Conservation (phyloP, 92 coral and sea anemone genomes). For the Metridium senile region DNA sequence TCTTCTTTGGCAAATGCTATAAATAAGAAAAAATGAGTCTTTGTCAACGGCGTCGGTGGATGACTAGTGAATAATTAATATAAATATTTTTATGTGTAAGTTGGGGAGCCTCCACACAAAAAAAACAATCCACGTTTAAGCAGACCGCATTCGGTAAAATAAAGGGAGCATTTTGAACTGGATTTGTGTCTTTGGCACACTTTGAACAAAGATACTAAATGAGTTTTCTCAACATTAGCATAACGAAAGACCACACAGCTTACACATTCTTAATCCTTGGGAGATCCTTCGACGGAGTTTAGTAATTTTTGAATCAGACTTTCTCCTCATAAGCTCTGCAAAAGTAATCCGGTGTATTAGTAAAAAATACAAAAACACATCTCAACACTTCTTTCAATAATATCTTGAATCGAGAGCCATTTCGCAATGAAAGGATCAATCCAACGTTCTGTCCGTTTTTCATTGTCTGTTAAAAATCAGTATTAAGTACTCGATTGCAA, state of each 20-base stretch:
- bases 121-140: slow-evolving; percentile 4
- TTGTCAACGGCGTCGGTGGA: not conserved
- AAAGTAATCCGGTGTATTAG: not conserved
- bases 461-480: not conserved
- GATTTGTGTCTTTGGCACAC: not conserved
- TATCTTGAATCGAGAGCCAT: slow-evolving; percentile 24
- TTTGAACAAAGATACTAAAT: slow-evolving; percentile 26
- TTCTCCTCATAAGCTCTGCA: slow-evolving; percentile 44
- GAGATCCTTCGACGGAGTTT: slow-evolving; percentile 86
- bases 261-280: slow-evolving; percentile 91
- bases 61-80: slow-evolving; percentile 7
- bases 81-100: not conserved
- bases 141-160: not conserved
- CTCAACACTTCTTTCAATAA: not conserved
- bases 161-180: not conserved
- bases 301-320: slow-evolving; percentile 85
- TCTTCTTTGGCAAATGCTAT: slow-evolving; percentile 61
- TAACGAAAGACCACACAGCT: slow-evolving; percentile 36
- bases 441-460: not conserved
- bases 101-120: slow-evolving; percentile 18
- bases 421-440: not conserved
- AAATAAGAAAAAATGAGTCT: not conserved
- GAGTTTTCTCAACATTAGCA: not conserved
- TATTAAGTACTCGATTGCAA: not conserved
- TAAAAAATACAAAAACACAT: not conserved